These are phyloP conservation scores for Gonatopus flavifemur DNA, from an alignment of 1,140 invertebrate species.

Conservation along the genomic window DNA sequence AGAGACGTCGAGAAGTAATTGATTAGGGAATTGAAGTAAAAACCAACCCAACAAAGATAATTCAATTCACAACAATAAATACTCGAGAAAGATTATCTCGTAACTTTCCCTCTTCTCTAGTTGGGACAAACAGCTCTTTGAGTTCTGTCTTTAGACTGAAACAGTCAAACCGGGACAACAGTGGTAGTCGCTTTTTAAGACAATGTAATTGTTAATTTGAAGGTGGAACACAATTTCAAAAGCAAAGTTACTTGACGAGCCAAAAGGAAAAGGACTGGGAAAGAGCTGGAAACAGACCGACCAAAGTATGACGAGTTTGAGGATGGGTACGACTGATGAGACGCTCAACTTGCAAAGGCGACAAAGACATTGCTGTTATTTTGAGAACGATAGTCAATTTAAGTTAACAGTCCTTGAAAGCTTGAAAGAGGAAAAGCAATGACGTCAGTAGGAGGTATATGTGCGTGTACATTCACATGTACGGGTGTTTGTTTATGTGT, in stretches of 20 bases:
- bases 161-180: slow-evolving; percentile 15
- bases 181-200: slow-evolving; percentile 38
- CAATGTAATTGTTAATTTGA: slow-evolving; percentile 41
- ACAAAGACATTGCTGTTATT: slow-evolving; percentile 36
- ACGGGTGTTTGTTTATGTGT: too few relatives aligned
- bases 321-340: slow-evolving; percentile 4
- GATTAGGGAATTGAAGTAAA: too few relatives aligned
- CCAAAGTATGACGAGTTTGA: neutral
- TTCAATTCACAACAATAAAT: too few relatives aligned
- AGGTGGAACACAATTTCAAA: slow-evolving; percentile 32
- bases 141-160: too few relatives aligned
- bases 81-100: slow-evolving; percentile 27
- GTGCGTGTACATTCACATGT: too few relatives aligned
- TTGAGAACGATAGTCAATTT: slow-evolving; percentile 41
- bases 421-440: too few relatives aligned
- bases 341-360: slow-evolving; percentile 23
- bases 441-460: too few relatives aligned
- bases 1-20: too few relatives aligned
- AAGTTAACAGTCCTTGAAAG: slow-evolving; percentile 36
- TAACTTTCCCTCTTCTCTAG: slow-evolving; percentile 1
- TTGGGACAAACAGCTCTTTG: slow-evolving; percentile 13
- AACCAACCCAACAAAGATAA: too few relatives aligned
- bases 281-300: slow-evolving; percentile 5
- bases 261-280: slow-evolving; percentile 20
- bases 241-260: slow-evolving; percentile 26